These are phyloP conservation scores for Thunnus maccoyii DNA, from an alignment of 2,113 vertebrate species.

Conservation along the genomic window DNA sequence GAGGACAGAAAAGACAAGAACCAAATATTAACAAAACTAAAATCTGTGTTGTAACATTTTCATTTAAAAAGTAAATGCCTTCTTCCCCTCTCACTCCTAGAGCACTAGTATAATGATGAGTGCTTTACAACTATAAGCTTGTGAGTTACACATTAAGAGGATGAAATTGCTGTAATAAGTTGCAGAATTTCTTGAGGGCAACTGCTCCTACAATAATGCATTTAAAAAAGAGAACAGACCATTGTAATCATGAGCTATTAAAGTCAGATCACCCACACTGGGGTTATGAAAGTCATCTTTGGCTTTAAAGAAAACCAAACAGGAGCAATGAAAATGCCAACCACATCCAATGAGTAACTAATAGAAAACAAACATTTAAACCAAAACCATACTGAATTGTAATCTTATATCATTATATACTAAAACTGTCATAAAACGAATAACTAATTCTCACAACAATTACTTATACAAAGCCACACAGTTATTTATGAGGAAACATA, in stretches of 20 bases:
- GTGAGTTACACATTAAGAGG: background rate
- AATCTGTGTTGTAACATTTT: background rate
- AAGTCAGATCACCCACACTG: background rate
- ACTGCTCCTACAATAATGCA: background rate
- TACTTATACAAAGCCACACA: too few species aligned
- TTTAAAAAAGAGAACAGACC: background rate
- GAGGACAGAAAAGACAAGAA: constrained; percentile 37
- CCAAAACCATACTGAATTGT: too few species aligned
- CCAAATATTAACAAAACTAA: background rate
- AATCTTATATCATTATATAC: too few species aligned
- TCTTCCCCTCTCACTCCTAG: background rate
- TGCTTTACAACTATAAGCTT: too few species aligned
- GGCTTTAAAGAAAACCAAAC: background rate
- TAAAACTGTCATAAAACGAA: too few species aligned
- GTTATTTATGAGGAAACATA: constrained; percentile 63
- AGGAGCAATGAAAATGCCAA: background rate
- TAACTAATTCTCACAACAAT: too few species aligned
- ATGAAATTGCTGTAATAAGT: background rate
- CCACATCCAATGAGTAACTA: background rate
- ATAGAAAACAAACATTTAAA: too few species aligned
- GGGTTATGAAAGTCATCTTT: background rate
- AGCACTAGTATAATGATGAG: background rate
- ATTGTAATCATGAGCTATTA: background rate
- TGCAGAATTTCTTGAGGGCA: background rate
- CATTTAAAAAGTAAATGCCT: background rate